A percentile compares a stretch with the other conserved stretches of the same genome.
Conservation (phyloP, 2,888 invertebrate species). For the Orthonevra nobilis region DNA sequence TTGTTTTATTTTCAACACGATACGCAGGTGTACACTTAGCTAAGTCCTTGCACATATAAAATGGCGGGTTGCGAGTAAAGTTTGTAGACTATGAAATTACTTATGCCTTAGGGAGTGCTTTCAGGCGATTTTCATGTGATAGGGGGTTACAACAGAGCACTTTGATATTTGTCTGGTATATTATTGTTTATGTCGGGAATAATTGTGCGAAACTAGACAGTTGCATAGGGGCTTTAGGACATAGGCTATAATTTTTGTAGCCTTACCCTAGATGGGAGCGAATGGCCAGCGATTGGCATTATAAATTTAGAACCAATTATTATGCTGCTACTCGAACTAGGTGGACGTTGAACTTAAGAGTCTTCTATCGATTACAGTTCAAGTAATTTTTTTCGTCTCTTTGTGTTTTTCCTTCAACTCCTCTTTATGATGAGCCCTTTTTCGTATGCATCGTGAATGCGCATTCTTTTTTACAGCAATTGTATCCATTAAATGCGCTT, state of each 20-base stretch:
- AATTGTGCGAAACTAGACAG: conserved; percentile 65
- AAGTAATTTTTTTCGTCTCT: neutral
- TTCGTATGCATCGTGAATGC: conserved; percentile 34
- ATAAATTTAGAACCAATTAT: conserved; percentile 45
- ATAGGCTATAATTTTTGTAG: conserved; percentile 7
- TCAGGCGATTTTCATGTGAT: neutral
- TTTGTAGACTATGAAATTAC: conserved; percentile 62
- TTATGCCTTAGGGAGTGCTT: conserved; percentile 50
- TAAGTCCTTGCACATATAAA: conserved; percentile 44
- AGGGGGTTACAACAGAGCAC: conserved; percentile 26
- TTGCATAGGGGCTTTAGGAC: conserved; percentile 33
- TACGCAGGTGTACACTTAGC: conserved; percentile 68
- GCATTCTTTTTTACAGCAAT: conserved; percentile 14
- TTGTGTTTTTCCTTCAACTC: no score
- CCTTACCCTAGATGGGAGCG: conserved; percentile 36
- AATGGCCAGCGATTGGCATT: conserved; percentile 19
- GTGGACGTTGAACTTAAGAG: conserved; percentile 19
- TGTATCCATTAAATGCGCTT: conserved; percentile 53
- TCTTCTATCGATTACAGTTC: conserved; percentile 30
- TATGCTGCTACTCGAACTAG: neutral
- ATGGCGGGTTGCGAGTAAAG: conserved; percentile 38
- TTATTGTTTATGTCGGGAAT: conserved; percentile 35
- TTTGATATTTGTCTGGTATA: conserved; percentile 53
- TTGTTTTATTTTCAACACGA: conserved; percentile 41
- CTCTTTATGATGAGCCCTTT: no score